These are phyloP conservation scores for Gerris buenoi DNA, from an alignment of 1,140 invertebrate species.

Conservation along the genomic window DNA sequence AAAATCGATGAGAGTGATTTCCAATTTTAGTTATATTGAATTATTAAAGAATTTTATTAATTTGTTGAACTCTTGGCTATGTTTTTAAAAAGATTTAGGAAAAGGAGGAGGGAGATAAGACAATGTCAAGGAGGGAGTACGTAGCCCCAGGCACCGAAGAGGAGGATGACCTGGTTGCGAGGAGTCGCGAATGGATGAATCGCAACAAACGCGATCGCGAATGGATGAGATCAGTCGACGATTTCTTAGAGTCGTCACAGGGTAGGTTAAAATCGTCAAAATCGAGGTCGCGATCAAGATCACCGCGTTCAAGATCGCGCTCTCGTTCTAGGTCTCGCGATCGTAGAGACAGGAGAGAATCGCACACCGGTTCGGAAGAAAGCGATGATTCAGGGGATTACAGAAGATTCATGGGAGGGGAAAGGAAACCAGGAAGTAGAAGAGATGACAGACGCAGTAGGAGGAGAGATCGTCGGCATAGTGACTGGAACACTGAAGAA, in stretches of 20 bases:
- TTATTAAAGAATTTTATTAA: constrained; percentile 10
- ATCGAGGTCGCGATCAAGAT: constrained; percentile 29
- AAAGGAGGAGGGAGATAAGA: constrained; percentile 17
- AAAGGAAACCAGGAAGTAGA: constrained; percentile 27
- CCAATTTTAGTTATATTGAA: no score
- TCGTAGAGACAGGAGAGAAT: constrained; percentile 18
- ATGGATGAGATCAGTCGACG: constrained; percentile 20
- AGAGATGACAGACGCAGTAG: constrained; percentile 20
- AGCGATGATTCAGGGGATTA: constrained; percentile 25
- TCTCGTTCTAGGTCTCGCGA: constrained; percentile 26
- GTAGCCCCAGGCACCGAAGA: constrained; percentile 29
- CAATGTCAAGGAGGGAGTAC: constrained; percentile 17
- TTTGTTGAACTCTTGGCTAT: no score
- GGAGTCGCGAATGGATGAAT: constrained; percentile 25
- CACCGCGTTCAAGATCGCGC: constrained; percentile 29
- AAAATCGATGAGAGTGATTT: no score
- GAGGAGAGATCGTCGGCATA: constrained; percentile 19
- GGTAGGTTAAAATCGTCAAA: constrained; percentile 29
- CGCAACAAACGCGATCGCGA: constrained; percentile 14
- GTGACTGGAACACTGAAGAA: constrained; percentile 21
- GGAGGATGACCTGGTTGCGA: constrained; percentile 28
- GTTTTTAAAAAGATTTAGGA: neutral
- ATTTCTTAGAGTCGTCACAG: constrained; percentile 29
- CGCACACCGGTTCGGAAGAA: constrained; percentile 5
- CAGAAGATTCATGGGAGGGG: constrained; percentile 17